These are phyloP conservation scores for Neuroscelio doddi DNA, from an alignment of 2,888 invertebrate genomes.

Conservation along the genomic window DNA sequence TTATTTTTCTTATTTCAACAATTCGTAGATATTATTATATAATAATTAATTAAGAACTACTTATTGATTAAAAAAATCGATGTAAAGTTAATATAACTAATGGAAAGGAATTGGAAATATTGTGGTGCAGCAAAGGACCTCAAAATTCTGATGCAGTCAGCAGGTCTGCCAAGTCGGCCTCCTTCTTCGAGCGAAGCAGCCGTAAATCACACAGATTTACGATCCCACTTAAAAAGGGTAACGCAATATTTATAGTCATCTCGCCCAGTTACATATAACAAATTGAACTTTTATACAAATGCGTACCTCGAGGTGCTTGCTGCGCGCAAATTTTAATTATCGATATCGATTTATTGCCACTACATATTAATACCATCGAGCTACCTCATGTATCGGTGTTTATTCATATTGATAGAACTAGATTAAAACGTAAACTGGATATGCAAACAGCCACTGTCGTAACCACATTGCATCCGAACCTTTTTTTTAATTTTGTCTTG, in stretches of 20 bases:
- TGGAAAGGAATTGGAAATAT: conserved; percentile 35
- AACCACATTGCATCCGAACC: too few species aligned
- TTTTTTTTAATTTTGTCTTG: too few species aligned
- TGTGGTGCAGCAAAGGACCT: conserved; percentile 46
- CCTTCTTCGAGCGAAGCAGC: conserved; percentile 50
- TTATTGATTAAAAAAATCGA: too few species aligned
- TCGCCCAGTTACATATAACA: conserved; percentile 69
- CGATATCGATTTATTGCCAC: conserved; percentile 71
- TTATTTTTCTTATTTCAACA: too few species aligned
- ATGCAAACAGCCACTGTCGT: conserved; percentile 58
- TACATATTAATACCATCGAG: conserved; percentile 66
- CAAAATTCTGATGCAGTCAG: conserved; percentile 51
- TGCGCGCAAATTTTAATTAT: conserved; percentile 69
- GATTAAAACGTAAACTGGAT: conserved; percentile 69
- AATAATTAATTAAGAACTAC: too few species aligned
- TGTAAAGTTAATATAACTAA: conserved; percentile 13
- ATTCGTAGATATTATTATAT: too few species aligned
- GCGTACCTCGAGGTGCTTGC: conserved; percentile 46
- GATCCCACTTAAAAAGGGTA: conserved; percentile 68
- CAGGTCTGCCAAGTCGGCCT: conserved; percentile 44
- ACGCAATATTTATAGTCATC: conserved; percentile 70
- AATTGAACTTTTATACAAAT: conserved; percentile 70
- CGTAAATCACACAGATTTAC: conserved; percentile 70
- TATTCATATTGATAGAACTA: conserved; percentile 67
- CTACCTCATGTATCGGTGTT: conserved; percentile 62